phyloP scores from a whole-genome alignment of 37 sponge, comb jelly and placozoan genomes.

The Theonella swinhoei region DNA sequence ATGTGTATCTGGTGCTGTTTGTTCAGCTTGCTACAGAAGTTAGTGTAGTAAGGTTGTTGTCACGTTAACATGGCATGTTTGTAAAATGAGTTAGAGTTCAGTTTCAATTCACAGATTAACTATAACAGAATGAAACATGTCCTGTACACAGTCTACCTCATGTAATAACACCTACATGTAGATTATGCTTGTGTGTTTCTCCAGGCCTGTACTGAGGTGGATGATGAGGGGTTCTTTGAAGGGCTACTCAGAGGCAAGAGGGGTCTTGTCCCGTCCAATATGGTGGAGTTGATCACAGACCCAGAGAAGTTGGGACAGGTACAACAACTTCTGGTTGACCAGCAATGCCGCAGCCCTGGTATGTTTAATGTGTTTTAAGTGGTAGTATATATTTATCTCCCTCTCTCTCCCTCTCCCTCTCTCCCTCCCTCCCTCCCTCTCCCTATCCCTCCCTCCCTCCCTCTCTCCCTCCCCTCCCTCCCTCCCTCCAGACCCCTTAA shows the following conservation, averaged over 20 bases:
- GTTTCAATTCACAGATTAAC: too few relatives aligned
- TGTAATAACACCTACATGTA: background rate
- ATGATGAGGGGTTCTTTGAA: slow-evolving; percentile 56
- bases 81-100: too few relatives aligned
- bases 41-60: too few relatives aligned
- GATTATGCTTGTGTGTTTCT: background rate
- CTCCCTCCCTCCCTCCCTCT: slow-evolving; percentile 18
- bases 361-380: background rate
- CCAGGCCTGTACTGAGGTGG: slow-evolving; percentile 24
- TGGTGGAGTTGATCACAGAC: slow-evolving; percentile 52
- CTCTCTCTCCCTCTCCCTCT: slow-evolving; percentile 18
- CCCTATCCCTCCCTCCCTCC: slow-evolving; percentile 6
- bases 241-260: slow-evolving; percentile 7
- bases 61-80: too few relatives aligned
- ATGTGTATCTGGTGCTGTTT: too few relatives aligned
- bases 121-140: too few relatives aligned
- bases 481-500: background rate
- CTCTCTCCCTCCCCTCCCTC: background rate
- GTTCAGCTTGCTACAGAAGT: too few relatives aligned
- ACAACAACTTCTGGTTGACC: background rate
- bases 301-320: slow-evolving; percentile 18
- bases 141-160: too few relatives aligned
- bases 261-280: slow-evolving; percentile 58
- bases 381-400: background rate
- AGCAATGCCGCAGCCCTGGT: background rate